Base-by-base conservation (phyloP, 1,140 invertebrate genomes). In the Vanessa atalanta region DNA sequence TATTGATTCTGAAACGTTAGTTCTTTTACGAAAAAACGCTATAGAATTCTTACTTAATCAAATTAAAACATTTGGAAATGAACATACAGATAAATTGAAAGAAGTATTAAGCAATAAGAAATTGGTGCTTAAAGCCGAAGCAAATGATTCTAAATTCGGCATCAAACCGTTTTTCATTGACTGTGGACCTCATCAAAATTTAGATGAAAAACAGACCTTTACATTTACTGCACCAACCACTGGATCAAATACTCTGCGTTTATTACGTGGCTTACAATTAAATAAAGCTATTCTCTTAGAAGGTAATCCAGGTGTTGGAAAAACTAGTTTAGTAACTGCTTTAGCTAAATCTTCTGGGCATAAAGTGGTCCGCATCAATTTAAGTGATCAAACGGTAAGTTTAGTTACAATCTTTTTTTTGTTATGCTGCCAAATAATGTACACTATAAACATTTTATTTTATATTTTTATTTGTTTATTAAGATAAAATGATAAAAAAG, bases 301-400 rank as follows among this genome's bases (percentile, higher is more conserved):
- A 94, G 99, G 99, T 15, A 98, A 97, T 87, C 99, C 99, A 3
- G 98, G 99, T 5, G 98, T 99, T 51, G 99, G 99, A 6, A 99
- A 99, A 93, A 99, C 99, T 0, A 99, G 97, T 84, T 93, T 99
- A 60, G 96, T 99, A 3, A 95, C 96, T 63, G 98, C 98, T n/a
- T 93, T 99, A 16, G 98, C 98, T 0, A 96, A 96, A 88, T 95
- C 95, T 6, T 95, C 97, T 31, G 97, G 97, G 1, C 95, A 98
- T 88, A 94, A 94, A 82, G 94, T 99, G 11, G 95, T 98, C 15
- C 93, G 99, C 51, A 98, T 99, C 60, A 99, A 99, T 95, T 94
- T 99, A 14, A 99, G 98, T 55, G 99, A 99, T 87, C 99, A 99
- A 94, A 99, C 99, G 0, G 97, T 97, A 70, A 70, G 68, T 31